These are phyloP conservation scores for Drosophila emarginata DNA, from an alignment of 2,888 invertebrate species.

Conservation along the genomic window DNA sequence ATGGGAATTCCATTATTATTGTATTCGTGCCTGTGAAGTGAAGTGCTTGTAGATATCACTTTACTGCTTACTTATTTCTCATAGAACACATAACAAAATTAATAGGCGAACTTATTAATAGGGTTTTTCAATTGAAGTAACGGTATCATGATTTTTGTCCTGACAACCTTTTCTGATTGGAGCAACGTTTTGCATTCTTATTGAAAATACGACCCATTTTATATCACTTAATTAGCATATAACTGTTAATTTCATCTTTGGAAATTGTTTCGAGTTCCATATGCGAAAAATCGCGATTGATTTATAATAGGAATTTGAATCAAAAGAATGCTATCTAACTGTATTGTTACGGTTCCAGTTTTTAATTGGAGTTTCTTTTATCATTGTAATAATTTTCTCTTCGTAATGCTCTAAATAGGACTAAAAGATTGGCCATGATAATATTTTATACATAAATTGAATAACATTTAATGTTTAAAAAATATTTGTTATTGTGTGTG, in stretches of 20 bases:
- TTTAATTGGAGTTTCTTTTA: neutral
- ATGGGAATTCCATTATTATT: conserved; percentile 49
- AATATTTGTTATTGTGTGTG: conserved; percentile 21
- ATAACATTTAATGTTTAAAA: neutral
- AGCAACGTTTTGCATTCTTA: too few species aligned
- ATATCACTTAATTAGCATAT: neutral
- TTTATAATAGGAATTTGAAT: neutral
- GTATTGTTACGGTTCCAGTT: neutral
- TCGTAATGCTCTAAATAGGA: neutral
- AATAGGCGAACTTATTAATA: too few species aligned
- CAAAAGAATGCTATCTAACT: neutral
- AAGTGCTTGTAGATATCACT: neutral
- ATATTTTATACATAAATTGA: neutral
- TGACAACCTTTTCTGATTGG: too few species aligned
- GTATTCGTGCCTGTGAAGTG: conserved; percentile 15
- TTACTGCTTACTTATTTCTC: neutral
- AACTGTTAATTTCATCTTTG: neutral
- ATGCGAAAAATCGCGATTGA: too few species aligned
- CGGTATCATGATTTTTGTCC: too few species aligned
- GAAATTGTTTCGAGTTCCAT: too few species aligned
- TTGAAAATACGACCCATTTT: neutral
- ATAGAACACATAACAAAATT: neutral
- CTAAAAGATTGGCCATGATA: neutral
- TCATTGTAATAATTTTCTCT: neutral
- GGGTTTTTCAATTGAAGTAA: neutral